A percentile compares a stretch with the other conserved stretches of the same genome.
phyloP scores from a whole-genome alignment of 2,888 invertebrate genomes.

The Drosophila tripunctata region DNA sequence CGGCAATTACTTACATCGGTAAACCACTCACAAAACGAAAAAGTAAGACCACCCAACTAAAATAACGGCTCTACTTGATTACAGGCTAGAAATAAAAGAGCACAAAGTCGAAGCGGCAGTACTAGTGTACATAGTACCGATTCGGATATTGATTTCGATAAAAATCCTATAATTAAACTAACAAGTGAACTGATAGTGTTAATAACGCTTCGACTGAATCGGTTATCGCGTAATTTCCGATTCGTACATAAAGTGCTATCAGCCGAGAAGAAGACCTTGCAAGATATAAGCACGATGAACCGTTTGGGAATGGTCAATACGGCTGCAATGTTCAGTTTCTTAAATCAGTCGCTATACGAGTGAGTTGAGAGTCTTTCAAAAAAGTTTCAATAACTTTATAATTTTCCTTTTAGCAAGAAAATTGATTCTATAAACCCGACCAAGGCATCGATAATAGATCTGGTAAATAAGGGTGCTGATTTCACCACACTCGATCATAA shows the following conservation, averaged over 20 bases:
- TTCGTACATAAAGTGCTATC: slow-evolving; percentile 94
- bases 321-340: slow-evolving; percentile 62
- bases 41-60: too few species aligned
- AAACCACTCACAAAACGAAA: not conserved
- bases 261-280: slow-evolving; percentile 93
- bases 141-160: slow-evolving; percentile 53
- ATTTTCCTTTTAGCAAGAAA: slow-evolving; percentile 34
- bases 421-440: not conserved
- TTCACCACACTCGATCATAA: slow-evolving; percentile 84
- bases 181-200: slow-evolving; percentile 45
- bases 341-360: slow-evolving; percentile 63
- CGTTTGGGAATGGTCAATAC: slow-evolving; percentile 64
- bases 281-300: slow-evolving; percentile 86
- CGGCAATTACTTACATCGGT: slow-evolving; percentile 47
- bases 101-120: not conserved
- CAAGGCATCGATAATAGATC: slow-evolving; percentile 1
- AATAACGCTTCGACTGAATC: slow-evolving; percentile 86
- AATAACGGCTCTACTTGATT: not conserved
- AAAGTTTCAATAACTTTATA: not conserved
- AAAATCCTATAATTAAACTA: slow-evolving; percentile 53
- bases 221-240: slow-evolving; percentile 94
- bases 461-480: slow-evolving; percentile 30
- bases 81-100: slow-evolving; percentile 27
- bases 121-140: slow-evolving; percentile 44
- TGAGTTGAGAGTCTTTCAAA: slow-evolving; percentile 26